A percentile compares a stretch with the other conserved stretches of the same genome.
These are phyloP conservation scores for Drosophila pseudoobscura DNA, from an alignment of 1,140 invertebrate species.

Conservation along the genomic window DNA sequence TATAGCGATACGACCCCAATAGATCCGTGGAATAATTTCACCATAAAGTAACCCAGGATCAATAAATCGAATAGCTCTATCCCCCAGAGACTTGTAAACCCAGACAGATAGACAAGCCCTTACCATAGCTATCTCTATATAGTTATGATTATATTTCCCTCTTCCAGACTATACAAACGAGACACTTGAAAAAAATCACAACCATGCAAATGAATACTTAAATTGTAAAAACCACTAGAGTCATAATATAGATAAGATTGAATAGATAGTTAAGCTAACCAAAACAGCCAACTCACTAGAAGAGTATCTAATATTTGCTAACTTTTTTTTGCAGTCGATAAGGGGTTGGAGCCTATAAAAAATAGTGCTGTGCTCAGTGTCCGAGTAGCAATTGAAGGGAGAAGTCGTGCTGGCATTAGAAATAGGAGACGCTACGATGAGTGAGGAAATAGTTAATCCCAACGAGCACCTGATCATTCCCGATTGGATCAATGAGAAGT, in stretches of 20 bases:
- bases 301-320: background rate
- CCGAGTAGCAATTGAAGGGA: background rate
- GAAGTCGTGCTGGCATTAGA: background rate
- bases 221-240: background rate
- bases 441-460: conserved; percentile 62
- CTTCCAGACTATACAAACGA: no score
- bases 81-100: no score
- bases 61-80: no score
- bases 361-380: conserved; percentile 1
- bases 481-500: conserved; percentile 83
- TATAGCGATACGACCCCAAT: no score
- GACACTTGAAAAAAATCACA: no score
- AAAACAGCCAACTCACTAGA: background rate
- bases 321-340: conserved; percentile 8
- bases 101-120: no score
- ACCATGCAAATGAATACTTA: background rate
- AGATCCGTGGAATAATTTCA: no score
- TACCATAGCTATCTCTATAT: no score
- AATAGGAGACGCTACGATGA: conserved; percentile 7
- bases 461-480: conserved; percentile 73
- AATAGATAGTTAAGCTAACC: conserved; percentile 2
- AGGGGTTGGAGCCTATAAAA: conserved; percentile 11
- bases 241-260: background rate
- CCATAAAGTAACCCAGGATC: no score
- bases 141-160: no score